phyloP scores from a whole-genome alignment of 2,113 vertebrate species.

The Chunga burmeisteri region DNA sequence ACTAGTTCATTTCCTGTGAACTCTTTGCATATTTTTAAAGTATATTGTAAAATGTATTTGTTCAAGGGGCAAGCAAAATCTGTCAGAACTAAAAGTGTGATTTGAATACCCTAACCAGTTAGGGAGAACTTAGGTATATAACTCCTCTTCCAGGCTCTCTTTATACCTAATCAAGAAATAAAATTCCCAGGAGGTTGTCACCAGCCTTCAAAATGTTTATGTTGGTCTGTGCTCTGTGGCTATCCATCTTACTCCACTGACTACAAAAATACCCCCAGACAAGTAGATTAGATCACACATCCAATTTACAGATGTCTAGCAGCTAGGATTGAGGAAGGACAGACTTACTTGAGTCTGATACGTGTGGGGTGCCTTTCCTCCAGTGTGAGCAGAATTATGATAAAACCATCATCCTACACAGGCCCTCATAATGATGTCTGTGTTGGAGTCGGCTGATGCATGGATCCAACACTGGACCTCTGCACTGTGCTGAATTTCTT shows the following conservation, averaged over 20 bases:
- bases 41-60: not conserved
- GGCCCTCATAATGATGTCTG: not conserved
- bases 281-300: not conserved
- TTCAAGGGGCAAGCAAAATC: not conserved
- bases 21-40: not conserved
- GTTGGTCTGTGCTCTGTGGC: not conserved
- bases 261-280: not conserved
- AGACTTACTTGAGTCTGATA: rapidly evolving
- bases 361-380: not conserved
- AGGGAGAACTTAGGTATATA: not conserved
- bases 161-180: not conserved
- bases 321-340: not conserved
- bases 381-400: not conserved
- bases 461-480: not conserved
- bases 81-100: not conserved
- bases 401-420: not conserved
- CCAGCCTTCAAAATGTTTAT: not conserved
- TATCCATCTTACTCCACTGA: not conserved
- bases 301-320: not conserved
- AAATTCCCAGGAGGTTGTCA: not conserved
- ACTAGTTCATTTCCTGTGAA: not conserved
- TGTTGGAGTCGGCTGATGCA: not conserved
- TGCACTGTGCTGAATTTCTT: not conserved
- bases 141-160: not conserved
- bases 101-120: not conserved